phyloP scores from a whole-genome alignment of 1,140 invertebrate species.

The Dinoponera quadriceps region DNA sequence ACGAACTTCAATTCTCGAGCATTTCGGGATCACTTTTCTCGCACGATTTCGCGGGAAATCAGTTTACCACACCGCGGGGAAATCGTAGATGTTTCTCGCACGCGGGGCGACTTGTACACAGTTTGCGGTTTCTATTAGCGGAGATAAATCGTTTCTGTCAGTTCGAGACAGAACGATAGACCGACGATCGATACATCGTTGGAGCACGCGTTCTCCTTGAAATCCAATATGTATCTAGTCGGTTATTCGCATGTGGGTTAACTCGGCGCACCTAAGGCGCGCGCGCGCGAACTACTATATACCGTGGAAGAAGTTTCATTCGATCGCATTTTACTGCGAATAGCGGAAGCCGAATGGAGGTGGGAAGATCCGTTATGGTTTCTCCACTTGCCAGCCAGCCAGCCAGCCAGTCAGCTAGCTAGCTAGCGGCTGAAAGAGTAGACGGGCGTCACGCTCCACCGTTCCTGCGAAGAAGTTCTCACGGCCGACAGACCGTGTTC shows the following conservation, averaged over 20 bases:
- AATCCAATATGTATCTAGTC: slow-evolving; percentile 29
- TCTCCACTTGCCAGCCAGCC: slow-evolving; percentile 58
- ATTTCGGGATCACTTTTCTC: neutral
- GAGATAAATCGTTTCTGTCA: slow-evolving; percentile 26
- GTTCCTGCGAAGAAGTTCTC: slow-evolving; percentile 56
- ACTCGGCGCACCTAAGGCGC: slow-evolving; percentile 35
- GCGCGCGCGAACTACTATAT: neutral
- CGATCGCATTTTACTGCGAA: slow-evolving; percentile 57
- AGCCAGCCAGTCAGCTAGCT: neutral
- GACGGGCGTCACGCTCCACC: slow-evolving; percentile 59
- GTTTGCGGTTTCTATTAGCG: slow-evolving; percentile 12
- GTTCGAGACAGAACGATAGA: slow-evolving; percentile 10
- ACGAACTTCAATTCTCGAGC: neutral
- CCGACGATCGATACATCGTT: slow-evolving; percentile 29
- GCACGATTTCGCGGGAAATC: neutral
- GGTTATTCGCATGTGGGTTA: slow-evolving; percentile 49
- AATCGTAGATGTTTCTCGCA: neutral
- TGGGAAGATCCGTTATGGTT: slow-evolving; percentile 60
- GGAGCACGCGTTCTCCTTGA: slow-evolving; percentile 40
- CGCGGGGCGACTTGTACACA: neutral
- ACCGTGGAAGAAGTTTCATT: slow-evolving; percentile 54
- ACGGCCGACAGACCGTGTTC: slow-evolving; percentile 59
- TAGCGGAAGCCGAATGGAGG: slow-evolving; percentile 51
- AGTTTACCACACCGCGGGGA: neutral
- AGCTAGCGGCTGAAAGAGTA: slow-evolving; percentile 49